Evolutionary conservation across 1,140 invertebrate genomes (phyloP).

Genomic region (Agrilus planipennis): DNA sequence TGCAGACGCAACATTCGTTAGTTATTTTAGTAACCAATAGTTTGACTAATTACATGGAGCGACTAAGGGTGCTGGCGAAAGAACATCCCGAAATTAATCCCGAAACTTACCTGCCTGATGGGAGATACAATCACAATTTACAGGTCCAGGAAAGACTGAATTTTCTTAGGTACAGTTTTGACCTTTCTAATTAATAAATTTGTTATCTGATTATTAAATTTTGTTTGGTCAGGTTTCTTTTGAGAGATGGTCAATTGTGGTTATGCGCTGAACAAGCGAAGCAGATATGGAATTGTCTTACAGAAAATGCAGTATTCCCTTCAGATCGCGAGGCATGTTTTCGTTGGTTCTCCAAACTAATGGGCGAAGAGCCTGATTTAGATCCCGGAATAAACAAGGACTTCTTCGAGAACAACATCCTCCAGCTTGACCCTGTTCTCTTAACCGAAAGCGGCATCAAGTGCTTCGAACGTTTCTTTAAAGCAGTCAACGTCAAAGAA

Average conservation of each 20-base stretch:
- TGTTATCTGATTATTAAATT: neutral
- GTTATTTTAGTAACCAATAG: conserved; percentile 91
- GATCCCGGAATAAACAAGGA: conserved; percentile 93
- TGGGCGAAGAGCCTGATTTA: conserved; percentile 94
- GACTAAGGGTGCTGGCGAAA: conserved; percentile 58
- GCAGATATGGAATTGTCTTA: conserved; percentile 94
- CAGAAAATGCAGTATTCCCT: conserved; percentile 82
- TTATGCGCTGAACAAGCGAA: conserved; percentile 92
- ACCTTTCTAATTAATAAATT: neutral
- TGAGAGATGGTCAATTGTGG: conserved; percentile 92
- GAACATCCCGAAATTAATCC: conserved; percentile 69
- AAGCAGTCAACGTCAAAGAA: conserved; percentile 92
- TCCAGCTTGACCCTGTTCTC: conserved; percentile 81
- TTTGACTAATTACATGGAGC: conserved; percentile 84
- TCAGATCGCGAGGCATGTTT: conserved; percentile 94
- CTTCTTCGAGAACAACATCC: conserved; percentile 93
- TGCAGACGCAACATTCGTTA: conserved; percentile 85
- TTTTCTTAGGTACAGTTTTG: conserved; percentile 53
- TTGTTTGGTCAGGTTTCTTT: conserved; percentile 50
- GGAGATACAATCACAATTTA: conserved; percentile 79
- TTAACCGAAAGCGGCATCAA: conserved; percentile 94
- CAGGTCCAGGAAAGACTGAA: conserved; percentile 91
- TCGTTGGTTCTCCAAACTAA: conserved; percentile 97
- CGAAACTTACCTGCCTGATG: conserved; percentile 71
- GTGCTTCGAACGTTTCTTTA: conserved; percentile 90